These are phyloP conservation scores for Falco berigora DNA, from an alignment of 2,797 vertebrate genomes.

Conservation along the genomic window DNA sequence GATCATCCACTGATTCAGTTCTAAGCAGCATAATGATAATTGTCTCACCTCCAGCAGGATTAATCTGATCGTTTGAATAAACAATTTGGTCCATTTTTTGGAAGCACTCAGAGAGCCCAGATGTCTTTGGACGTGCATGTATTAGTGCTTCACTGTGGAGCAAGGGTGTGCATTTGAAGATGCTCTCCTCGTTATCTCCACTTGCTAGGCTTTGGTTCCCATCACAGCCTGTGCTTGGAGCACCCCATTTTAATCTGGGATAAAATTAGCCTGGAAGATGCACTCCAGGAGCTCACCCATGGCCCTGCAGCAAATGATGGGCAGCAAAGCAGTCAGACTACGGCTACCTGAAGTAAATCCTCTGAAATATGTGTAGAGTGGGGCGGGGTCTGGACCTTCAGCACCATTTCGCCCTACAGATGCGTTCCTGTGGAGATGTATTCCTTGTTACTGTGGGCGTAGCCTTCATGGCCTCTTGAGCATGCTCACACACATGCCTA, in stretches of 20 bases:
- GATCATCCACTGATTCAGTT: background rate
- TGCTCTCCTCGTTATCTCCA: background rate
- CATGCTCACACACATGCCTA: accelerated
- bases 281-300: background rate
- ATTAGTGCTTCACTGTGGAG: background rate
- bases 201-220: background rate
- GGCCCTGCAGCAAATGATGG: background rate
- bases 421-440: background rate
- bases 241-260: background rate
- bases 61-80: constrained; percentile 16
- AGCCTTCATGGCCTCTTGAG: background rate
- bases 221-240: background rate
- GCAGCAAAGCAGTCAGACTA: background rate
- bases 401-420: background rate
- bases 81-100: background rate
- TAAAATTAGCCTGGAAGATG: background rate
- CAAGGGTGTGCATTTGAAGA: background rate
- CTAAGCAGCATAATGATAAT: constrained; percentile 13
- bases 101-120: background rate
- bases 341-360: background rate
- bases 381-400: background rate
- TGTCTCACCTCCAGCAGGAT: background rate
- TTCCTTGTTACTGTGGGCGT: background rate
- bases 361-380: background rate
- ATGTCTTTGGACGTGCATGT: background rate